Base-by-base conservation (phyloP, 2,888 invertebrate species). In the Pyrrhia umbra region DNA sequence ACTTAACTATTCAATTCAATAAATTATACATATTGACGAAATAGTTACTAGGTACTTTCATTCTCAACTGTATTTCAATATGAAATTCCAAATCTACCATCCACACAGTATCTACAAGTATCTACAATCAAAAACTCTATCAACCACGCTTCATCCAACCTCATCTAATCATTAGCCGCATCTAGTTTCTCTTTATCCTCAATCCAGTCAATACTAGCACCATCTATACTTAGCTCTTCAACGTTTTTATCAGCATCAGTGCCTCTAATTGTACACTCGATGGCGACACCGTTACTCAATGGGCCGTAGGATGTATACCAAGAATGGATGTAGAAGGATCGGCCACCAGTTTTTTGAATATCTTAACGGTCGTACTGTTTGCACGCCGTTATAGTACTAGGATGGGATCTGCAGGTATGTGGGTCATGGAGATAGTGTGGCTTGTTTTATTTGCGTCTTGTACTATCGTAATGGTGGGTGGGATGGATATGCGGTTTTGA, bases 281-380 rank as follows among this genome's bases (percentile, higher is more conserved):
- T 58, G 52, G 57, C 39, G 40, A 23, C 52, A 71, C 86, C 86
- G 88, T 88, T 87, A 87, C 82, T 86, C 85, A 84, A 81, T 66
- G 62, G 49, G 47, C 58, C 27, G 60, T 49, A 85, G 84, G 79
- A 83, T 79, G 75, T 63, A 73, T 82, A 84, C 85, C 75, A 74
- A 77, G 87, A 85, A 88, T 52, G 39, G 73, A 87, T 85, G 62
- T 84, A 87, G 75, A 88, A 83, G 86, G 88, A 78, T 72, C 80
- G 68, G 40, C 30, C 30, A 65, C 61, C 67, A 65, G 70, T 87
- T 88, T 88, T 90, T 81, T 75, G 45, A 54, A 67, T 55, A 67
- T 58, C 55, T 81, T 82, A 88, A 88, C 87, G 84, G 86, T 86
- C 25, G 20, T 46, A 46, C 55, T 77, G 64, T 75, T 82, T 71